Percentiles rank a stretch among this genome's conserved stretches.
Conservation (phyloP, 2,888 invertebrate genomes). For the Athalia rosae region DNA sequence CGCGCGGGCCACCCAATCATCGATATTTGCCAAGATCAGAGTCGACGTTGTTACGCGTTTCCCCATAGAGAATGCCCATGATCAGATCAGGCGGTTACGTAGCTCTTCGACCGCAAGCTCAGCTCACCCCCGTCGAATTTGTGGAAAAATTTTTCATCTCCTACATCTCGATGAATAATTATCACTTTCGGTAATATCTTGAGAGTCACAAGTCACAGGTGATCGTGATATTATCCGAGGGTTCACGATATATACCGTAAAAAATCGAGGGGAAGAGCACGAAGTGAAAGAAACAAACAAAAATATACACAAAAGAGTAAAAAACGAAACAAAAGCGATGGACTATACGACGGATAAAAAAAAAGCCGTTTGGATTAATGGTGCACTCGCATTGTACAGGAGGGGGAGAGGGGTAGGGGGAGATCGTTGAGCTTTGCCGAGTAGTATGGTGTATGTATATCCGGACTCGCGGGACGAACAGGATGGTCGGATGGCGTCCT, state of each 20-base stretch:
- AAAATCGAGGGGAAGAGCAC: neutral
- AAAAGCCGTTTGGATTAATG: constrained; percentile 23
- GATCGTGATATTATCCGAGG: neutral
- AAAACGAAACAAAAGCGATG: constrained; percentile 3
- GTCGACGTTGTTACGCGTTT: too few relatives aligned
- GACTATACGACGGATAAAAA: neutral
- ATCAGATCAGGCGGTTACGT: too few relatives aligned
- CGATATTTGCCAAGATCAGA: neutral
- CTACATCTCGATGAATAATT: too few relatives aligned
- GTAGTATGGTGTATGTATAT: constrained; percentile 13
- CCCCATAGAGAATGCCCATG: too few relatives aligned
- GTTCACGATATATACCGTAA: neutral
- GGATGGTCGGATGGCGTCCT: too few relatives aligned
- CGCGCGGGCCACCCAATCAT: constrained; percentile 5
- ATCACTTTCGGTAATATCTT: too few relatives aligned
- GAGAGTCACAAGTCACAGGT: too few relatives aligned
- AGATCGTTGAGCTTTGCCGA: constrained; percentile 42
- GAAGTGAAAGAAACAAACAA: neutral
- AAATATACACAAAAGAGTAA: neutral
- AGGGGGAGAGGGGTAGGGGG: too few relatives aligned
- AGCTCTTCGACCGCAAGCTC: too few relatives aligned
- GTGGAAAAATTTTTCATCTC: too few relatives aligned
- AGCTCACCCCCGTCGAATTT: too few relatives aligned
- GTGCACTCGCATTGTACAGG: constrained; percentile 38
- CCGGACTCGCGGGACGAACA: neutral